Percentiles rank a stretch among this genome's conserved stretches.
phyloP scores from a whole-genome alignment of 2,888 invertebrate genomes.

The Magallana nippona region DNA sequence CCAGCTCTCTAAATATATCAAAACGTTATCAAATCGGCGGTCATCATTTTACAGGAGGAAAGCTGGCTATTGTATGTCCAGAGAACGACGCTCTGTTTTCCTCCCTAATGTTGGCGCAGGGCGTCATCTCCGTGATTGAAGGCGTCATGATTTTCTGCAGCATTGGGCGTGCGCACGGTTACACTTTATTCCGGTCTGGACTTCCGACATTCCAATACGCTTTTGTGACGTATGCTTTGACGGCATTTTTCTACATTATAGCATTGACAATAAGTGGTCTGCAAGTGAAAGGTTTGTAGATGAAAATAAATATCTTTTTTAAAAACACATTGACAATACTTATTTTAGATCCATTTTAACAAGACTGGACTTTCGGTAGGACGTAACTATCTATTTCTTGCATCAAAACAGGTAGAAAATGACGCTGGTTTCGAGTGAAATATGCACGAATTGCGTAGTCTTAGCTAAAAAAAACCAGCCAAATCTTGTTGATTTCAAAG shows the following conservation, averaged over 20 bases:
- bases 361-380: too few species aligned
- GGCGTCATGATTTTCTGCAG: conserved; percentile 1
- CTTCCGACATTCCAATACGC: not conserved
- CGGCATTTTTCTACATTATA: not conserved
- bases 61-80: not conserved
- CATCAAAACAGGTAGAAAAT: too few species aligned
- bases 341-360: too few species aligned
- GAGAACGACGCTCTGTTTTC: not conserved
- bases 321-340: too few species aligned
- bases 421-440: too few species aligned
- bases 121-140: not conserved
- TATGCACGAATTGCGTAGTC: too few species aligned
- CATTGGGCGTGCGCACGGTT: conserved; percentile 12
- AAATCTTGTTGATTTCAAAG: too few species aligned
- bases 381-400: too few species aligned
- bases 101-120: not conserved
- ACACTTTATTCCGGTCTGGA: not conserved
- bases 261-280: not conserved
- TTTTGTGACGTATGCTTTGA: not conserved
- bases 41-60: not conserved
- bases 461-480: too few species aligned
- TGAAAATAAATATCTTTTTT: too few species aligned
- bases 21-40: too few species aligned
- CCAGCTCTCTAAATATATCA: too few species aligned
- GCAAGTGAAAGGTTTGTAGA: not conserved